Evolutionary conservation across 2,888 invertebrate species (phyloP).

Genomic region (Tipula confusa): DNA sequence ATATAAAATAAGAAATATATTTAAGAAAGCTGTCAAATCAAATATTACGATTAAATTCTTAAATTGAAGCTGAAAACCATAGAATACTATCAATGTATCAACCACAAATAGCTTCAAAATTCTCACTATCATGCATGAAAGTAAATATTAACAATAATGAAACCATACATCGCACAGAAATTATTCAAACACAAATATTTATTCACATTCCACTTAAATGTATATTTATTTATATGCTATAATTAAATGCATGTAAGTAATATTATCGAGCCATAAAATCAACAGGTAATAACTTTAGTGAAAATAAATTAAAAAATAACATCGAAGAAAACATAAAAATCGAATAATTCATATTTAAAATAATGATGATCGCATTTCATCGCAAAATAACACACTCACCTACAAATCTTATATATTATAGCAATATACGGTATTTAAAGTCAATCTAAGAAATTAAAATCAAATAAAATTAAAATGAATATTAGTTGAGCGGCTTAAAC

Average conservation of each 20-base stretch:
- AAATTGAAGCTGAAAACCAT: no score
- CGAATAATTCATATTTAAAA: not conserved
- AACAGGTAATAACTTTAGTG: not conserved
- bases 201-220: not conserved
- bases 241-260: not conserved
- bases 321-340: not conserved
- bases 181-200: not conserved
- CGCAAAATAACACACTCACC: not conserved
- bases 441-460: not conserved
- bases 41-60: no score
- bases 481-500: not conserved
- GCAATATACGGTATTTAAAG: not conserved
- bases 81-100: no score
- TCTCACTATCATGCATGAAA: not conserved
- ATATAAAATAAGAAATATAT: no score
- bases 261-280: not conserved
- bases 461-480: not conserved
- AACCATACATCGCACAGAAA: not conserved
- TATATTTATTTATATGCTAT: not conserved
- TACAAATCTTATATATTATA: not conserved
- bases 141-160: not conserved
- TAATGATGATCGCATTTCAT: not conserved
- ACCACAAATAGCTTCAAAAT: no score
- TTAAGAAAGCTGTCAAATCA: no score
- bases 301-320: not conserved